Percentiles rank a stretch among this genome's conserved stretches.
Conservation (phyloP, 1,140 invertebrate species). For the Brachystomella parvula region DNA sequence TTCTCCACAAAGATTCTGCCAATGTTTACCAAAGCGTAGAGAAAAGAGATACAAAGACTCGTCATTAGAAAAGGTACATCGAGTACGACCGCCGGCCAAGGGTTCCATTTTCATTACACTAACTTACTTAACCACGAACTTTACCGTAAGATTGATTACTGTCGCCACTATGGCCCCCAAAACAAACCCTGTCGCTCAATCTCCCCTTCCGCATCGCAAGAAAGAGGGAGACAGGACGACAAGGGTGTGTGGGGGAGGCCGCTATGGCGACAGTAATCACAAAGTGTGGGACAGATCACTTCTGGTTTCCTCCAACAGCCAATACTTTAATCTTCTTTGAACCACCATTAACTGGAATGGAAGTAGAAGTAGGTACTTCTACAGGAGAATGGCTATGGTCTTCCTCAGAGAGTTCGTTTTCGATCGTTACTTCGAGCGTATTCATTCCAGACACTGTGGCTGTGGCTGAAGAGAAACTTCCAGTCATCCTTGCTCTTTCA, state of each 20-base stretch:
- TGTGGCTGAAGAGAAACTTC: constrained; percentile 44
- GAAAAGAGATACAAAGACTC: no score
- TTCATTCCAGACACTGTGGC: background rate
- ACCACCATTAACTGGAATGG: constrained; percentile 3
- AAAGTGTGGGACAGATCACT: background rate
- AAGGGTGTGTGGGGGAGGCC: background rate
- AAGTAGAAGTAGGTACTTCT: background rate
- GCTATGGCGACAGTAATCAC: background rate
- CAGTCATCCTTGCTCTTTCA: constrained; percentile 61
- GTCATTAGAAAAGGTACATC: no score
- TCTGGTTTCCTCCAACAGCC: background rate
- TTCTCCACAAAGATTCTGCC: no score
- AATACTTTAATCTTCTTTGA: constrained; percentile 26
- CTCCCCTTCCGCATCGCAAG: no score
- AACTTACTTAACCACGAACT: no score
- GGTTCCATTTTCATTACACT: no score
- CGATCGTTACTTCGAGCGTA: background rate
- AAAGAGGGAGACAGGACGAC: no score
- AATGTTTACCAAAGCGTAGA: no score
- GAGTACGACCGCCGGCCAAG: no score
- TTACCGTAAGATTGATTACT: no score
- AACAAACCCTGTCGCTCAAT: no score
- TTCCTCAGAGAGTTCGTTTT: constrained; percentile 18
- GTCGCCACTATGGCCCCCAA: no score
- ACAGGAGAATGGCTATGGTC: constrained; percentile 6